Conservation (phyloP, 2,113 vertebrate genomes). For the Rana temporaria region DNA sequence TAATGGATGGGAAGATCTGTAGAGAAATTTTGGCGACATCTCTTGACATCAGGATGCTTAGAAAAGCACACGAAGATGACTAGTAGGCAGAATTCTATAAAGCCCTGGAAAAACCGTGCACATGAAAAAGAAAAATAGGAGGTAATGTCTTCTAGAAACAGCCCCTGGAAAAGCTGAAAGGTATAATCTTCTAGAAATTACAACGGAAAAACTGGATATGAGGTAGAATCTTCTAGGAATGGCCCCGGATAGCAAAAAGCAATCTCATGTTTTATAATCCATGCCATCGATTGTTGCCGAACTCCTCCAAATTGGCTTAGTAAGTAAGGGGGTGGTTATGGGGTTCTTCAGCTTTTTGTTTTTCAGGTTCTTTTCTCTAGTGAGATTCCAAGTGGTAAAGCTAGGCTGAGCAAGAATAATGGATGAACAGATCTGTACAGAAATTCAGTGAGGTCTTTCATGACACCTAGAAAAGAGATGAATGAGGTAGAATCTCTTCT, state of each 20-base stretch:
- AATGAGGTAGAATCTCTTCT: no score
- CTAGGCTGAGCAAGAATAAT: no score
- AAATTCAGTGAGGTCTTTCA: no score
- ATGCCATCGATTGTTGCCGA: neutral
- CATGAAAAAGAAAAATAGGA: no score
- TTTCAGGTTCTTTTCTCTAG: slow-evolving; percentile 30
- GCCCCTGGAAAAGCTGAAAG: no score
- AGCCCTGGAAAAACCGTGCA: neutral
- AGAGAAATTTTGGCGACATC: no score
- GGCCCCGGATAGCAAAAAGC: neutral
- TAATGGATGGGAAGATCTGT: neutral
- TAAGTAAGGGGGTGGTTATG: neutral
- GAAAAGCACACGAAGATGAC: no score
- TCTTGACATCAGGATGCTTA: no score
- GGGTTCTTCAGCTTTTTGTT: slow-evolving; percentile 38
- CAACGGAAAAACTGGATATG: neutral
- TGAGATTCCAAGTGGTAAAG: neutral
- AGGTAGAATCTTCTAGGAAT: neutral
- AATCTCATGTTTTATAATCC: neutral
- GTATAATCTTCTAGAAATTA: no score
- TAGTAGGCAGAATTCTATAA: neutral
- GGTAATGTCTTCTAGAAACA: no score
- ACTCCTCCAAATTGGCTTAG: neutral
- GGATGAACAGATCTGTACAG: no score
- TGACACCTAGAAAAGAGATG: no score